Conservation (phyloP, 2,888 invertebrate species). For the Eueremaeus valkanovi region DNA sequence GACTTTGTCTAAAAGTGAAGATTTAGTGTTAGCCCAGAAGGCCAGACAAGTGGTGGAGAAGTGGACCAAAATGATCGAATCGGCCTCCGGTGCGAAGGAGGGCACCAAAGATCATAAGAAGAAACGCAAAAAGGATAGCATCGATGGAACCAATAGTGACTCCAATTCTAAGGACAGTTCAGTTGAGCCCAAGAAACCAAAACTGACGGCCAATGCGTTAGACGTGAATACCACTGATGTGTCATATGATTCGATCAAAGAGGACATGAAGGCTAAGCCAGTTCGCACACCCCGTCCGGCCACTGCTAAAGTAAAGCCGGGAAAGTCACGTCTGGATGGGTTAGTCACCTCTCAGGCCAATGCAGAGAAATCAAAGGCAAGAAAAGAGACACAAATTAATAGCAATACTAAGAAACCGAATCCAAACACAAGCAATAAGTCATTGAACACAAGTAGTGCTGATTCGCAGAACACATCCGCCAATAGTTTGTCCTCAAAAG, state of each 20-base stretch:
- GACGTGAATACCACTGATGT: background rate
- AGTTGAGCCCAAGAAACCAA: background rate
- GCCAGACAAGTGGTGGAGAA: slow-evolving; percentile 38
- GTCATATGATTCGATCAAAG: background rate
- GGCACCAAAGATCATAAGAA: background rate
- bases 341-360: background rate
- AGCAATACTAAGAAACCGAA: background rate
- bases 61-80: slow-evolving; percentile 38
- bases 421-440: background rate
- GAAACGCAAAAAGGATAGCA: slow-evolving; percentile 14
- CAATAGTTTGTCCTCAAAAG: no score
- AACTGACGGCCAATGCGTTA: background rate
- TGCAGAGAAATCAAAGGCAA: background rate
- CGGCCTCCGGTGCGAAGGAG: background rate
- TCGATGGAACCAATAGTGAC: background rate
- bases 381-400: background rate
- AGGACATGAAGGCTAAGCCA: background rate
- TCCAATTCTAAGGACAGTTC: background rate
- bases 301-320: slow-evolving; percentile 35
- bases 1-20: slow-evolving; percentile 61
- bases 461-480: no score
- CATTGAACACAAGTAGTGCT: background rate
- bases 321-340: slow-evolving; percentile 35
- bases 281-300: background rate
- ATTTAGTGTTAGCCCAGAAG: slow-evolving; percentile 58